Percentiles rank a stretch among this genome's conserved stretches.
Conservation (phyloP, 1,140 invertebrate species). For the Neodiprion virginianus region DNA sequence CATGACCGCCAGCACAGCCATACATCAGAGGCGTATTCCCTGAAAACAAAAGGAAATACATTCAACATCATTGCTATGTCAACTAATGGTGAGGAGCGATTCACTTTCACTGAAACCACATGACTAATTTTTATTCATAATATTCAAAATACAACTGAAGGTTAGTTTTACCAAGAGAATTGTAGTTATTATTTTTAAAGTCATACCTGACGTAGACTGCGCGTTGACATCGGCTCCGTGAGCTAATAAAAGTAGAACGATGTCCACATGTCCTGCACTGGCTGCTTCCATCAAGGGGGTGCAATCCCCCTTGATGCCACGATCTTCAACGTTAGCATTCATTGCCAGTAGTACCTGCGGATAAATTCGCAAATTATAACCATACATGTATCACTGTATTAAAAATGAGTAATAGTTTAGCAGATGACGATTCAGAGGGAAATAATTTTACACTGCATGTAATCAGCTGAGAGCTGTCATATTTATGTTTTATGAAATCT, state of each 20-base stretch:
- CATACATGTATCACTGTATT: neutral
- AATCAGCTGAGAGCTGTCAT: conserved; percentile 21
- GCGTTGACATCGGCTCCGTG: conserved; percentile 97
- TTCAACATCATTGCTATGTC: conserved; percentile 25
- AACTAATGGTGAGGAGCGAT: neutral
- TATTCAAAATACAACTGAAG: neutral
- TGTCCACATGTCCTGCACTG: conserved; percentile 92
- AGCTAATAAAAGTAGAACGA: conserved; percentile 88
- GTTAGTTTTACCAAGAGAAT: too few species aligned
- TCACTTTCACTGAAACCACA: neutral
- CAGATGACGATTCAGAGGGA: neutral
- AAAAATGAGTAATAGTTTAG: neutral
- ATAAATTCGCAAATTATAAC: conserved; percentile 23
- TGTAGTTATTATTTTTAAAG: too few species aligned
- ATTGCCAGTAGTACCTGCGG: conserved; percentile 89
- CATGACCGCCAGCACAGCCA: conserved; percentile 95
- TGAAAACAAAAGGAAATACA: conserved; percentile 42
- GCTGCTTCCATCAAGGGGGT: conserved; percentile 98
- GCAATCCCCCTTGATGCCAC: conserved; percentile 94
- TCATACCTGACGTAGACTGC: conserved; percentile 87
- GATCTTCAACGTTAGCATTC: conserved; percentile 96
- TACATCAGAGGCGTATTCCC: conserved; percentile 98
- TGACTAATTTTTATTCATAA: conserved; percentile 4
- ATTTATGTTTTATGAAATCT: conserved; percentile 12
- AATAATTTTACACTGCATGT: neutral